Conservation (phyloP, 2,113 vertebrate genomes). For the Lontra canadensis region DNA sequence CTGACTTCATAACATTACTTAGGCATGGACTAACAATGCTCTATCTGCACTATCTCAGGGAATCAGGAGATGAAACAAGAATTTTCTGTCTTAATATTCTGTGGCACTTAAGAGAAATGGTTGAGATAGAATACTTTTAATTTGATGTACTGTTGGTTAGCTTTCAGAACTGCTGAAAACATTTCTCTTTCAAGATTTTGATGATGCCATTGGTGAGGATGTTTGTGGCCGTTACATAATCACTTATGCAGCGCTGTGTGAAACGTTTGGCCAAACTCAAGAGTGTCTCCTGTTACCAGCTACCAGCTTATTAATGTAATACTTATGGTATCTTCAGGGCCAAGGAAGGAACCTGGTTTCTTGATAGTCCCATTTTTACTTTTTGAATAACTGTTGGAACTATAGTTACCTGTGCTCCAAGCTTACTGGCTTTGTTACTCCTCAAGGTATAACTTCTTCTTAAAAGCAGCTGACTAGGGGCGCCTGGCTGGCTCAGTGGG, state of each 20-base stretch:
- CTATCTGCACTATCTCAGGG: not conserved
- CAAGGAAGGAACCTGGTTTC: not conserved
- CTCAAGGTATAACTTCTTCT: not conserved
- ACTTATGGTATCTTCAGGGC: not conserved
- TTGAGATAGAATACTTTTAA: not conserved
- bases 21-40: not conserved
- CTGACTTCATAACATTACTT: not conserved
- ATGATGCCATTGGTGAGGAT: not conserved
- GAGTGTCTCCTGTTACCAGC: not conserved
- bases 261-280: not conserved
- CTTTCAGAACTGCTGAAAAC: constrained; percentile 9
- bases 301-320: not conserved
- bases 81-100: not conserved
- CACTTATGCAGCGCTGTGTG: not conserved
- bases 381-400: not conserved
- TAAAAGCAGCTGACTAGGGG: not conserved
- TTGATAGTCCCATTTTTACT: not conserved
- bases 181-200: constrained; percentile 1
- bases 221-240: not conserved
- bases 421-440: not conserved
- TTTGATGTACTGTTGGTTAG: not conserved
- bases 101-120: not conserved
- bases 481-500: no score
- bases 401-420: not conserved
- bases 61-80: not conserved